Evolutionary conservation across 2,888 invertebrate species (phyloP).

Genomic region (Hyposoter dolosus): DNA sequence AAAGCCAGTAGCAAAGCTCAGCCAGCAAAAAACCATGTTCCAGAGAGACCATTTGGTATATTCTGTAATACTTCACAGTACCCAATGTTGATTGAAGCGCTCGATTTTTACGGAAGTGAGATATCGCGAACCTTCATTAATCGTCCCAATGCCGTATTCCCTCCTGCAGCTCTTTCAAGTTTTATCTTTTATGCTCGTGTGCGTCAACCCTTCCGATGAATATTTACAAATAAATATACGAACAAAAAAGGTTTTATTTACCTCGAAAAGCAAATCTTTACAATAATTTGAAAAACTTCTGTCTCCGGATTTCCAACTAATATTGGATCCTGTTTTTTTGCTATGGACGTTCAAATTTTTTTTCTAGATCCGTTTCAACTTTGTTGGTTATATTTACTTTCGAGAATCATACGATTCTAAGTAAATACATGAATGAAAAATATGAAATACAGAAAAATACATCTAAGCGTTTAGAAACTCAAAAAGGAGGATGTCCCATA

Average conservation of each 20-base stretch:
- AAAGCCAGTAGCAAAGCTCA: conserved; percentile 58
- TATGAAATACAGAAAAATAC: background rate
- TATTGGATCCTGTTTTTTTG: background rate
- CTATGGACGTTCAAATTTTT: no score
- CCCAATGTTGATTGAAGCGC: conserved; percentile 72
- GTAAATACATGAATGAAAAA: background rate
- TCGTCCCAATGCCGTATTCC: conserved; percentile 49
- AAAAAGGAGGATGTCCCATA: background rate
- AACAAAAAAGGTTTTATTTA: background rate
- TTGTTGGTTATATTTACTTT: background rate
- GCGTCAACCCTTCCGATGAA: background rate
- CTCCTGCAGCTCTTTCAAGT: background rate
- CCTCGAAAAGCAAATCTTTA: background rate
- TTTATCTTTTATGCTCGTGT: background rate
- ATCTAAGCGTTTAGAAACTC: background rate
- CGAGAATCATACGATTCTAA: background rate
- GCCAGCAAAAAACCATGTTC: conserved; percentile 60
- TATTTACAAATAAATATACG: background rate
- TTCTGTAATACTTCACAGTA: conserved; percentile 47
- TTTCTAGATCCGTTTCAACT: no score
- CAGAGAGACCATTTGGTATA: conserved; percentile 65
- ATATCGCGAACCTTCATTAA: conserved; percentile 72
- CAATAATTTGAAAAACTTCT: background rate
- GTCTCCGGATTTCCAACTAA: background rate
- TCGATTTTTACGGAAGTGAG: conserved; percentile 69